Base-by-base conservation (phyloP, 2,797 vertebrate species). In the Channallabes apus region DNA sequence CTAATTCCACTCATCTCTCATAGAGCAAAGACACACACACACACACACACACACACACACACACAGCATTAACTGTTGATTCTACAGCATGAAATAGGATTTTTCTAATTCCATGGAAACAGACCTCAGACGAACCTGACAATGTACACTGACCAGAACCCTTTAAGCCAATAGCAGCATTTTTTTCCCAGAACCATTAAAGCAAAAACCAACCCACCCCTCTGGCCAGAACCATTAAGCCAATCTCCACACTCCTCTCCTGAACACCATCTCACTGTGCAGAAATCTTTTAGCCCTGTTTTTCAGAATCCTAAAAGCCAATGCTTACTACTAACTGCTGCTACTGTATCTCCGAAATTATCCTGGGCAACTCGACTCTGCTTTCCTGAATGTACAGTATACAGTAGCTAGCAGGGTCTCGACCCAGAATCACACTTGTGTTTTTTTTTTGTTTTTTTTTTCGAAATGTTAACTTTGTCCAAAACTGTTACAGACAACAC, bases 21-120 rank as follows among this genome's bases (percentile, higher is more conserved):
- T 76, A 54, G 77, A 81, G 62, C 62, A 83, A 73, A 64, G 15
- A 73, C 54, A 80, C 71, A 56, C 72, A 75, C 41, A 75, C 46
- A 54, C 72, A 54, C 46, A 54, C 41, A 54, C 71, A 54, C 71
- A 51, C 69, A 46, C 61, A 67, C 54, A 35, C 54, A 76, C 7
- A 22, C 17, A 27, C n/a, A 67, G 80, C 69, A 58, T 62, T 79
- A 41, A 41, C 32, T 62, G 41, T 24, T n/a, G 58, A 38, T 46
- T 72, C 61, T 85, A 64, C 77, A 85, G 68, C 59, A 51, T 81
- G 59, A 81, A 81, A 73, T 38, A 69, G 56, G 59, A 85, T 54
- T 85, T 65, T n/a, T 51, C 29, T 65, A 73, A 81, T 81, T 51
- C 84, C 78, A 73, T 73, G 27, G 68, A 85, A 87, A 80, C 84